Evolutionary conservation across 2,113 vertebrate genomes (phyloP), one percentile per base, ranked within the genome.

Genomic region (Paracyprichromis sp.): DNA sequence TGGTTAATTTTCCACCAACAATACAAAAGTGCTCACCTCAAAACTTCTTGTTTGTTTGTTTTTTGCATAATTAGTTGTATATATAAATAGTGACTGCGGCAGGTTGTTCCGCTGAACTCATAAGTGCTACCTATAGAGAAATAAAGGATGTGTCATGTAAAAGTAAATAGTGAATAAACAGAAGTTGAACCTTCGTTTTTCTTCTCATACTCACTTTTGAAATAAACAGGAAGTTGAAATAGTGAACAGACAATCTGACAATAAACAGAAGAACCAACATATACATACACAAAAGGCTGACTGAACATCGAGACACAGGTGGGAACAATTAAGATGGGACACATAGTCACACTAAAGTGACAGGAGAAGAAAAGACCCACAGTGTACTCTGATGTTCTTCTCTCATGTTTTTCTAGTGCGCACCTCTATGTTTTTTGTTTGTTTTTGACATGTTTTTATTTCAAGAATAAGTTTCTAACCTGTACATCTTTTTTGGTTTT

Each of bases 1-100:
- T 90, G 78, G 83, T 87, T 9, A 19, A 91, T 92, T 47, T 57
- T 3, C 21, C 14, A 34, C 26, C 4, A 79, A 82, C 36, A 63
- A 66, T 19, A 21, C 7, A 71, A 29, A 82, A 26, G 59, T 17
- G 16, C 24, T 89, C 69, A 92, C 83, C 63, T 87, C 9, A 4
- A 83, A 36, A 79, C 26, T 69, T 80, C 12, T 21, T 54, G 45
- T 61, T 56, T 16, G 69, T 50, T 57, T 19, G 43, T 9, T 59
- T 47, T 31, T 29, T 31, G 47, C 5, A 40, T 80, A 11, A 40
- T 61, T 9, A 13, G 10, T 9, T 3, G 24, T 57, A 11, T 52
- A 26, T 34, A 59, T 40, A 69, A 87, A 54, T 66, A 29, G 21
- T 36, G 17, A 63, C 57, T 43, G 43, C 21, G 1, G 8, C 40